phyloP scores from a whole-genome alignment of 2,888 invertebrate species.

The Ptychoptera contaminata region DNA sequence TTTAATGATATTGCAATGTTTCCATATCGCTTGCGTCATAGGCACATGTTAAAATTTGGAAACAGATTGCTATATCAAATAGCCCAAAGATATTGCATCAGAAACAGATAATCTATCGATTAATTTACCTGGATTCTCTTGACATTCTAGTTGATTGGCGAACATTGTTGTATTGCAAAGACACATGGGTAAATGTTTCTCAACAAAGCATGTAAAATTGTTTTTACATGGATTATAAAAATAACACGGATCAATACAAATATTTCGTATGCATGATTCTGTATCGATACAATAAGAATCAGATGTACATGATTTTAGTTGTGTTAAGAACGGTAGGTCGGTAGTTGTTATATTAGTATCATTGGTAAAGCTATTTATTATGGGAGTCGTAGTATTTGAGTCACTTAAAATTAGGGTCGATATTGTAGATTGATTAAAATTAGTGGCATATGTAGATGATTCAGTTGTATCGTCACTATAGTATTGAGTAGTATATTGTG shows the following conservation, averaged over 20 bases:
- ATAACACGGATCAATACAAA: conserved; percentile 38
- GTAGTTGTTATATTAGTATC: not conserved
- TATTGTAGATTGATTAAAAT: conserved; percentile 5
- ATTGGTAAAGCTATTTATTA: not conserved
- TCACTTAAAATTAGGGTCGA: conserved; percentile 7
- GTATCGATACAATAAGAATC: conserved; percentile 29
- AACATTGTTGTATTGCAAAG: conserved; percentile 33
- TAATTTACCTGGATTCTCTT: conserved; percentile 42
- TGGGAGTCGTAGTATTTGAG: not conserved
- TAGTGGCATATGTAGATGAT: too few relatives aligned
- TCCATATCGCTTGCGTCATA: not conserved
- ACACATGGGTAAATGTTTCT: conserved; percentile 39
- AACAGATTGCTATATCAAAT: not conserved
- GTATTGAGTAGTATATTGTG: too few relatives aligned
- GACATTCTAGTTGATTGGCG: conserved; percentile 37
- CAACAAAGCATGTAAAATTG: conserved; percentile 33
- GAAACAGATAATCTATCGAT: not conserved
- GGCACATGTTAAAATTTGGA: not conserved
- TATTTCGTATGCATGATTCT: conserved; percentile 33
- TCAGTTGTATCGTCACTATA: too few relatives aligned
- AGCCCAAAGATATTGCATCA: not conserved
- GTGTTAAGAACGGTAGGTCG: not conserved
- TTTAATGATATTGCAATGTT: too few relatives aligned
- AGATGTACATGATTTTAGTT: conserved; percentile 15
- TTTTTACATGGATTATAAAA: conserved; percentile 30